Evolutionary conservation across 1,140 invertebrate species (phyloP).

Genomic region (Nylanderia fulva): DNA sequence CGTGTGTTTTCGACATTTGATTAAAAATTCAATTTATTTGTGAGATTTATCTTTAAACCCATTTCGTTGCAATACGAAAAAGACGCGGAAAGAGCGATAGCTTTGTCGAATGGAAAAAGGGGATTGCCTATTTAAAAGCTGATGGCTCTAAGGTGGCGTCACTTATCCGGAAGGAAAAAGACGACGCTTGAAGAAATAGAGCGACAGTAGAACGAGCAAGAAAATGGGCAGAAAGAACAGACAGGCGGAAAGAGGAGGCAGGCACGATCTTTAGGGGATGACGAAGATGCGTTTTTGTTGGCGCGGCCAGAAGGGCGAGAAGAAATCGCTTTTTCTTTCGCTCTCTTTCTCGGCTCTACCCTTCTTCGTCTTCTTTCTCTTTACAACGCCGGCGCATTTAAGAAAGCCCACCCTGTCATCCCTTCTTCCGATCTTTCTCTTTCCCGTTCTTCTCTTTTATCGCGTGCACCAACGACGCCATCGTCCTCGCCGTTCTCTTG

Average conservation of each 20-base stretch:
- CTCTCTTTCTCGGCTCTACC: constrained; percentile 11
- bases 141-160: constrained; percentile 52
- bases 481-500: constrained; percentile 29
- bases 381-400: constrained; percentile 72
- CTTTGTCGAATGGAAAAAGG: constrained; percentile 49
- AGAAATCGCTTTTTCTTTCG: constrained; percentile 44
- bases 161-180: constrained; percentile 55
- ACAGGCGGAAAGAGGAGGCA: constrained; percentile 15
- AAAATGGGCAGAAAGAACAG: constrained; percentile 36
- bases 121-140: constrained; percentile 55
- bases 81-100: constrained; percentile 13
- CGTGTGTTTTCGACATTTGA: neutral
- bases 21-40: constrained; percentile 18
- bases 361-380: constrained; percentile 65
- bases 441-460: constrained; percentile 76
- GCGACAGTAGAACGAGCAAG: constrained; percentile 36
- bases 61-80: constrained; percentile 1
- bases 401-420: constrained; percentile 70
- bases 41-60: neutral
- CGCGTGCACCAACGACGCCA: constrained; percentile 30
- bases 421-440: constrained; percentile 68
- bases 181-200: constrained; percentile 41
- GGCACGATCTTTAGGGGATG: constrained; percentile 59
- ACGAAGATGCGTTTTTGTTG: constrained; percentile 70
- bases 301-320: constrained; percentile 46